Percentiles rank a stretch among this genome's conserved stretches.
Conservation (phyloP, 2,888 invertebrate species). For the Mythimna lalbum region DNA sequence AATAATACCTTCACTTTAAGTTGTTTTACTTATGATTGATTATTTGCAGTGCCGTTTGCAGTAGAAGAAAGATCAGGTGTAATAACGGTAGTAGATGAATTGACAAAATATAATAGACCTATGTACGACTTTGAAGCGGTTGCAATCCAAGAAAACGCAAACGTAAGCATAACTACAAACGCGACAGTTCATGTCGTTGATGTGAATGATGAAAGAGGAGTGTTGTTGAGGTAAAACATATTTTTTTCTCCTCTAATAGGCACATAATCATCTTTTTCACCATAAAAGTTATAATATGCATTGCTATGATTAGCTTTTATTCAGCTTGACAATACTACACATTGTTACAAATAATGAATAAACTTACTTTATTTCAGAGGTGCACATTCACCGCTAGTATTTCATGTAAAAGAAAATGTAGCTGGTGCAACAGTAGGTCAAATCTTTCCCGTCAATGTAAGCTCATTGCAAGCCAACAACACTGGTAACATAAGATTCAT, state of each 20-base stretch:
- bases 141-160: slow-evolving; percentile 91
- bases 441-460: slow-evolving; percentile 91
- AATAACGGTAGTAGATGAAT: slow-evolving; percentile 95
- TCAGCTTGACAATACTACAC: background rate
- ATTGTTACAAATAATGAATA: background rate
- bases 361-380: slow-evolving; percentile 87
- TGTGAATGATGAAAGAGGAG: slow-evolving; percentile 93
- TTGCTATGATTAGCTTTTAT: background rate
- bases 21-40: background rate
- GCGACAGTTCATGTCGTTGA: slow-evolving; percentile 96
- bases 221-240: slow-evolving; percentile 91
- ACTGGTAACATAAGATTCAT: slow-evolving; percentile 92
- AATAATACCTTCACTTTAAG: background rate
- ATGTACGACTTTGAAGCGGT: slow-evolving; percentile 96
- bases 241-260: slow-evolving; percentile 8
- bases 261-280: background rate
- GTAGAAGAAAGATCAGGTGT: slow-evolving; percentile 97
- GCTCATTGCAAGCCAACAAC: slow-evolving; percentile 74
- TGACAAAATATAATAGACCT: slow-evolving; percentile 92
- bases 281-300: too few relatives aligned
- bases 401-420: slow-evolving; percentile 94
- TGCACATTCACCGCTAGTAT: slow-evolving; percentile 93
- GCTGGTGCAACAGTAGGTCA: slow-evolving; percentile 94
- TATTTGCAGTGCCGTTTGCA: slow-evolving; percentile 95
- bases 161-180: slow-evolving; percentile 94